Evolutionary conservation across 2,113 vertebrate genomes (phyloP), one percentile per base, ranked within the genome.

Genomic region (Lepisosteus oculatus): DNA sequence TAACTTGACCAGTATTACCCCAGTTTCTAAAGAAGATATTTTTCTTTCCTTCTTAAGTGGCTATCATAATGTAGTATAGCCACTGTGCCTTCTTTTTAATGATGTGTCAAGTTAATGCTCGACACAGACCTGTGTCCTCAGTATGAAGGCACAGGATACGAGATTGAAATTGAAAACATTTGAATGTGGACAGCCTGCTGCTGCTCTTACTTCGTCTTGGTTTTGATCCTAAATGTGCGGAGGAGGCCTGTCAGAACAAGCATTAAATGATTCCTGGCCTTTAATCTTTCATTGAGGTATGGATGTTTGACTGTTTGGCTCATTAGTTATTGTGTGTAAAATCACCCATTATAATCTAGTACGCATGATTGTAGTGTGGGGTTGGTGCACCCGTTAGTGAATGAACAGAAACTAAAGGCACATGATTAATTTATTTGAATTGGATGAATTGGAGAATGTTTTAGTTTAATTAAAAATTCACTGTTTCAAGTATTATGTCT

Each of bases 251-350:
- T 55, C 17, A 74, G 67, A 61, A 61, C 68, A 65, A 62, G 47
- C 65, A 66, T 43, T 68, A 57, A 68, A 55, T 55, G 45, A 65
- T 68, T 59, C 61, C 42, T 3, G 8, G 14, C 55, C 64, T 65
- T 59, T 65, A 43, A 74, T 74, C 72, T 74, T 12, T 55, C 15
- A 56, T 44, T 63, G 70, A 80, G 76, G 78, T 80, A 80, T 51
- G 42, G 42, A 61, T 41, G 55, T 54, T 71, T 4, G 68, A 45
- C 51, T n/a, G 43, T 44, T 41, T 41, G 65, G 63, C 66, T 66
- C 57, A 62, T 70, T 70, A 77, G 61, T 43, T 63, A 68, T 67
- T 67, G 47, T 75, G 47, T 72, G 59, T 75, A 68, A 56, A 45
- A 69, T 71, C 68, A 73, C 57, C 73, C 51, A 66, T 65, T 69